Base-by-base conservation (phyloP, 2,888 invertebrate genomes). In the Entomobrya multifasciata region DNA sequence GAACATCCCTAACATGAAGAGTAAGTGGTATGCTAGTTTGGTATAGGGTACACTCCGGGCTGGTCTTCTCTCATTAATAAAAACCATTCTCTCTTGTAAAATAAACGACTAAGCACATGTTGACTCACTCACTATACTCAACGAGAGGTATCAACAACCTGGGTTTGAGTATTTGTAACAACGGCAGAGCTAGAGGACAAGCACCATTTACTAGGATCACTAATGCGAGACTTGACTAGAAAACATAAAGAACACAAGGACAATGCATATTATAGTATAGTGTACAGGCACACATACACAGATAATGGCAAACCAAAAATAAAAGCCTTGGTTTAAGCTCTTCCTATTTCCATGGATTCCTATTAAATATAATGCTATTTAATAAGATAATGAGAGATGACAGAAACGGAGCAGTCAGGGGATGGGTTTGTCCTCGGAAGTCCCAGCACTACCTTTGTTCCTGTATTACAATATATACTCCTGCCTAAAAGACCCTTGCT, bases 361-460 rank as follows among this genome's bases (percentile, higher is more conserved):
- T 22, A 79, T 67, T 82, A 82, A 44, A 20, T 30, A 55, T 30
- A 36, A 74, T 82, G 62, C 49, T 62, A 82, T 74, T 82, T 82
- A 82, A 62, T 47, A 22, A 62, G 82, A 60, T 82, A 81, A 81
- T 82, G 49, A 83, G 62, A 83, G 67, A 67, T 67, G 67, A 67
- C 67, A 67, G 13, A 67, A 15, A n/a, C 44, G 22, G 44, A n/a
- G n/a, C n/a, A 44, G 20, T 22, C 17, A n/a, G 65, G 13, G 62
- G 20, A 20, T 17, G 57, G 11, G n/a, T 36, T 22, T 11, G 17
- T 44, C 17, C 17, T 0, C 13, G 25, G 27, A 60, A 25, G 25
- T 11, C 22, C 5, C 62, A 3, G 13, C 62, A 30, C n/a, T 57
- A 25, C 25, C 25, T 57, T 4, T 25, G 13, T 5, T 3, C 25